These are phyloP conservation scores for Cephalophus harveyi DNA, from an alignment of 2,113 vertebrate species.

Conservation along the genomic window DNA sequence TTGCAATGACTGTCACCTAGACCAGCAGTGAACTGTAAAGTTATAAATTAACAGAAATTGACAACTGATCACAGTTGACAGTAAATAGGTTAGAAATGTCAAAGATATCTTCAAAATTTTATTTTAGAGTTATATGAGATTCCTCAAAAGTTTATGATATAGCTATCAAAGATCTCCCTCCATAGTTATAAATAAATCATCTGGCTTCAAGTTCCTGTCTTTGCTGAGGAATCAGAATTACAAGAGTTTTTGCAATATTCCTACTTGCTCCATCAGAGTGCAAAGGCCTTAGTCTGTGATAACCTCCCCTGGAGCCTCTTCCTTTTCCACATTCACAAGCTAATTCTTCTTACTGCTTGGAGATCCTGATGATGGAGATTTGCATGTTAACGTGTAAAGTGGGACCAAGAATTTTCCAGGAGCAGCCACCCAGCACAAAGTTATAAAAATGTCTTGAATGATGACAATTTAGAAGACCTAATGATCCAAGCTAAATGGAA, in stretches of 20 bases:
- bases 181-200: background rate
- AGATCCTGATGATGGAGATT: constrained; percentile 6
- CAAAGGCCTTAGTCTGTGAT: background rate
- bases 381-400: constrained; percentile 36
- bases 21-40: background rate
- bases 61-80: background rate
- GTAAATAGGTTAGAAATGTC: background rate
- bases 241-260: background rate
- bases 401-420: constrained; percentile 30
- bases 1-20: background rate
- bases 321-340: background rate
- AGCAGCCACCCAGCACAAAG: background rate
- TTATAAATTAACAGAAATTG: background rate
- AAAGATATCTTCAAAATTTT: background rate
- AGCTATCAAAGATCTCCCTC: background rate
- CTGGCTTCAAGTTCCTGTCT: background rate
- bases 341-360: constrained; percentile 2
- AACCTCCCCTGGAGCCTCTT: background rate
- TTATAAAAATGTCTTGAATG: constrained; percentile 33
- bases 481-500: constrained; percentile 51
- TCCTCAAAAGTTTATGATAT: background rate
- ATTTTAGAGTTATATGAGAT: background rate
- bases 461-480: constrained; percentile 10
- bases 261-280: background rate
- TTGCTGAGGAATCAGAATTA: background rate